Evolutionary conservation across 2,888 invertebrate genomes (phyloP), one percentile per base, ranked within the genome.

Genomic region (Cetonia aurata): DNA sequence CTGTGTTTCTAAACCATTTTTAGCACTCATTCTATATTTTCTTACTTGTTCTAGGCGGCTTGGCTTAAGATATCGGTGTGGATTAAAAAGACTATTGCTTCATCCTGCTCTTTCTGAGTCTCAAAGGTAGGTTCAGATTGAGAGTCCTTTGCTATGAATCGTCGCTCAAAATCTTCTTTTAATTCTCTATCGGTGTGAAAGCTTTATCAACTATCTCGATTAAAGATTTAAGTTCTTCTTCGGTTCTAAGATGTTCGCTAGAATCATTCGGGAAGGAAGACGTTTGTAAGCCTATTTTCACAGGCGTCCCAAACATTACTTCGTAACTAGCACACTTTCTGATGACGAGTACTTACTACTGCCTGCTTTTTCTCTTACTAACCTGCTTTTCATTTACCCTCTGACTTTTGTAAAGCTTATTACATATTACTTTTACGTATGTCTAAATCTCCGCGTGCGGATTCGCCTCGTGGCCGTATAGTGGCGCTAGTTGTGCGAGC

Each of bases 1-100:
- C 10, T 52, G 15, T 9, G 52, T 3, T 52, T 52, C 52, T 52
- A 52, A 52, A 52, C 52, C 15, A 4, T 52, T 1, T 52, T 52
- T 15, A 52, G 52, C 52, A 52, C 25, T 52, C 15, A 17, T 52
- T 12, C 15, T 52, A 3, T 17, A 13, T 52, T 19, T 52, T 52
- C 10, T 15, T 52, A 25, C 4, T 25, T 25, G 4, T 25, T 25
- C 1, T 25, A 3, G 25, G 3, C 25, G 25, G 3, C 25, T 25
- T 25, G 25, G 3, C 25, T 25, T 25, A 25, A 13, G 4, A 17
- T 52, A 15, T 52, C 44, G 12, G 10, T 19, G 4, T 52, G 25
- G 4, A 13, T 13, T 13, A 52, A 52, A 52, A 9, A 2, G 52
- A 17, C 6, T 4, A 6, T 15, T 52, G 15, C 25, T 52, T 52